Evolutionary conservation across 1,140 invertebrate genomes (phyloP), one percentile per base, ranked within the genome.

Genomic region (Papilio polyxenes): DNA sequence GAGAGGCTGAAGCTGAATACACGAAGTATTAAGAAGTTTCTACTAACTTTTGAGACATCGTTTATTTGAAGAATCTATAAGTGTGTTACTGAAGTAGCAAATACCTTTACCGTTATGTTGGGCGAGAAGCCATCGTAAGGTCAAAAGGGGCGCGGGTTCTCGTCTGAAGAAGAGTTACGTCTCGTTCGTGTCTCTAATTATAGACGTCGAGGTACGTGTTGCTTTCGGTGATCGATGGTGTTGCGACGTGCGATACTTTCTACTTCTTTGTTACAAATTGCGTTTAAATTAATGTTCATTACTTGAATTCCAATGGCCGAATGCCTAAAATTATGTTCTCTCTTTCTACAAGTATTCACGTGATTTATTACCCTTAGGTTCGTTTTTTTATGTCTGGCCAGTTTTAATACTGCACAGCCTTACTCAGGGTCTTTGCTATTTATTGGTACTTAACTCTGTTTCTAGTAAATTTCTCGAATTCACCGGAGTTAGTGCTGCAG

Each of bases 101-200:
- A 75, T 77, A 81, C 82, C 74, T 80, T 80, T 53, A 51, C 75
- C 49, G 75, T 20, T 77, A 53, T 4, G 11, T 8, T 37, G 23
- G 74, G 6, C 23, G 74, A 49, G 75, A 40, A 75, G 23, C 20
- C 51, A 78, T 69, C 69, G 51, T 75, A 77, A 84, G 81, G 80
- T 83, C 75, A 82, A 56, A 69, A 80, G 82, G 85, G 84, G 81
- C 85, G 82, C 72, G 83, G 44, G 80, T 81, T 81, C 59, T 82
- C 83, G 78, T 82, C 75, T 83, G 81, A 80, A 83, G 79, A 83
- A 86, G 75, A 83, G 81, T 87, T 86, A 84, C 84, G 82, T 81
- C 83, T 82, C 65, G 76, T 85, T 82, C 81, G 72, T 83, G 81
- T 83, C 75, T 84, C 83, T 88, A 87, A 88, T 85, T 85, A 85